Conservation (phyloP, 2,888 invertebrate genomes). For the Andrena bucephala region DNA sequence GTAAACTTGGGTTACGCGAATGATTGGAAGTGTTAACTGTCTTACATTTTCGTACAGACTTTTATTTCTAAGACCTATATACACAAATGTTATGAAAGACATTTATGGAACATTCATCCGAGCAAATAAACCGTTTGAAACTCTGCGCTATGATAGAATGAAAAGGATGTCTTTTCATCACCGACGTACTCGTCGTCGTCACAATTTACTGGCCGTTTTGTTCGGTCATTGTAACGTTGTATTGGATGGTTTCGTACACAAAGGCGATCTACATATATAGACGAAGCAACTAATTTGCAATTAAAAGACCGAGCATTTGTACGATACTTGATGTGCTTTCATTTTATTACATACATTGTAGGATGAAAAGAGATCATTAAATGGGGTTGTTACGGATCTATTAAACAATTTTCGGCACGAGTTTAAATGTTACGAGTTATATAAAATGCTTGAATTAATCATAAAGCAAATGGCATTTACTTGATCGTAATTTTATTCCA, state of each 20-base stretch:
- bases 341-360: neutral
- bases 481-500: constrained; percentile 33
- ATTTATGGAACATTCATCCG: neutral
- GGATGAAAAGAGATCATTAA: neutral
- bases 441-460: neutral
- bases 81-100: too few species aligned
- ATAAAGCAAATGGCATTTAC: constrained; percentile 6
- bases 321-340: neutral
- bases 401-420: neutral
- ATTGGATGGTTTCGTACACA: constrained; percentile 3
- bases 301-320: neutral
- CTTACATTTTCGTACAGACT: neutral
- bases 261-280: constrained; percentile 2
- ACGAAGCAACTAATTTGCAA: neutral
- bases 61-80: neutral
- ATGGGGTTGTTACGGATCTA: neutral
- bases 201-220: constrained; percentile 4
- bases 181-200: neutral
- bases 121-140: neutral
- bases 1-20: too few species aligned
- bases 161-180: neutral
- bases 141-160: neutral
- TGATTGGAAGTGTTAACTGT: too few species aligned
- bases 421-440: neutral
- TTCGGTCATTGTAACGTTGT: constrained; percentile 9